A percentile compares a stretch with the other conserved stretches of the same genome.
Evolutionary conservation across 1,140 invertebrate species (phyloP).

Genomic region (Oncopodura yosiiana): DNA sequence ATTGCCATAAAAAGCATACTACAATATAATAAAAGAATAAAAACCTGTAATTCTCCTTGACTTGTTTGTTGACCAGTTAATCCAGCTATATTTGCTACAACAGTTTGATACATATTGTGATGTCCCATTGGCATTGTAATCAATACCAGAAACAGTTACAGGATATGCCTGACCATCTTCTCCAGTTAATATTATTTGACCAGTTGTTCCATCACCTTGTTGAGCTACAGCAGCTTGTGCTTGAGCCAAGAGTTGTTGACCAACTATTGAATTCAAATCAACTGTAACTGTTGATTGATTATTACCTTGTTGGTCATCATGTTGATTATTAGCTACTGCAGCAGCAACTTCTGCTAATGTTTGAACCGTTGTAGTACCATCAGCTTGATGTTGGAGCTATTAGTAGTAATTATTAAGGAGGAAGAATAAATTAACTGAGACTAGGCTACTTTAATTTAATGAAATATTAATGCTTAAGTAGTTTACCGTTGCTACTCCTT

Average conservation of each 20-base stretch:
- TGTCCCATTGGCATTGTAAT: conserved; percentile 88
- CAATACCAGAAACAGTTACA: conserved; percentile 80
- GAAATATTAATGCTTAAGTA: conserved; percentile 5
- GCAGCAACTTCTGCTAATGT: conserved; percentile 62
- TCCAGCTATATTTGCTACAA: conserved; percentile 85
- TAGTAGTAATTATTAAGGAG: conserved; percentile 10
- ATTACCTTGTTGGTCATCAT: conserved; percentile 22
- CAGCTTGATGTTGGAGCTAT: conserved; percentile 44
- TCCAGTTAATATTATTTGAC: conserved; percentile 73
- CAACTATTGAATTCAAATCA: conserved; percentile 75
- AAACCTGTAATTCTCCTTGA: too few species aligned
- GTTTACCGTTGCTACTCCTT: conserved; percentile 73
- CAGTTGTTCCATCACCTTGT: conserved; percentile 48
- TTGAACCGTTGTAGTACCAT: conserved; percentile 52
- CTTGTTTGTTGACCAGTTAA: too few species aligned
- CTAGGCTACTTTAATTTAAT: conserved; percentile 1
- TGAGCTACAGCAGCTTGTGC: conserved; percentile 76
- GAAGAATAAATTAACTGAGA: not conserved
- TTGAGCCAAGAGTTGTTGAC: too few species aligned
- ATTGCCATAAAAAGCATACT: too few species aligned
- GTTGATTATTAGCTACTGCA: conserved; percentile 43
- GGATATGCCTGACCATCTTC: conserved; percentile 48
- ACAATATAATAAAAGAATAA: too few species aligned
- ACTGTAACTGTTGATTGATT: conserved; percentile 53
- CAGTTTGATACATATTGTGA: conserved; percentile 90